Evolutionary conservation across 2,113 vertebrate species (phyloP).

Genomic region (Alethe diademata): DNA sequence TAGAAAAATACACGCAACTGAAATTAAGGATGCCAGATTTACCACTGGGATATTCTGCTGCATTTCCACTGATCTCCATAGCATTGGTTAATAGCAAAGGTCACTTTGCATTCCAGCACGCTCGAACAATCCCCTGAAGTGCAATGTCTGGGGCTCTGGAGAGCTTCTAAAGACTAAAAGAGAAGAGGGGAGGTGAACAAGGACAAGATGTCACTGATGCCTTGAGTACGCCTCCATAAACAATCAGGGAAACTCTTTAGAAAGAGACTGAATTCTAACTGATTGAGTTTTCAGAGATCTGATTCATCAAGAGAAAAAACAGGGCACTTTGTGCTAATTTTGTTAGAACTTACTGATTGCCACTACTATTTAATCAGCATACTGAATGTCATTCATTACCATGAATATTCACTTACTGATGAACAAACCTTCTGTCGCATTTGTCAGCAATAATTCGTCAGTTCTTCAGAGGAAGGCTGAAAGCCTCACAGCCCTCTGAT

Average conservation of each 20-base stretch:
- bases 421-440: not conserved
- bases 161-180: not conserved
- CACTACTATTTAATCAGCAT: not conserved
- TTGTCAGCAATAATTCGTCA: not conserved
- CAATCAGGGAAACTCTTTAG: not conserved
- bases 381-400: not conserved
- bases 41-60: conserved; percentile 8
- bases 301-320: not conserved
- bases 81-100: not conserved
- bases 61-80: conserved; percentile 20
- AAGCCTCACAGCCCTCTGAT: not conserved
- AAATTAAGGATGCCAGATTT: conserved; percentile 38
- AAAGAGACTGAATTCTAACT: not conserved
- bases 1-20: not conserved
- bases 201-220: not conserved
- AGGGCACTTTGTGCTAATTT: not conserved
- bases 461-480: not conserved
- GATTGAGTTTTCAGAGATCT: not conserved
- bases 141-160: not conserved
- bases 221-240: not conserved
- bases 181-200: not conserved
- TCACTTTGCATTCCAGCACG: not conserved
- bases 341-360: not conserved
- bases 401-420: not conserved
- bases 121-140: not conserved